Base-by-base conservation (phyloP, 1,140 invertebrate species). In the Lerema accius region DNA sequence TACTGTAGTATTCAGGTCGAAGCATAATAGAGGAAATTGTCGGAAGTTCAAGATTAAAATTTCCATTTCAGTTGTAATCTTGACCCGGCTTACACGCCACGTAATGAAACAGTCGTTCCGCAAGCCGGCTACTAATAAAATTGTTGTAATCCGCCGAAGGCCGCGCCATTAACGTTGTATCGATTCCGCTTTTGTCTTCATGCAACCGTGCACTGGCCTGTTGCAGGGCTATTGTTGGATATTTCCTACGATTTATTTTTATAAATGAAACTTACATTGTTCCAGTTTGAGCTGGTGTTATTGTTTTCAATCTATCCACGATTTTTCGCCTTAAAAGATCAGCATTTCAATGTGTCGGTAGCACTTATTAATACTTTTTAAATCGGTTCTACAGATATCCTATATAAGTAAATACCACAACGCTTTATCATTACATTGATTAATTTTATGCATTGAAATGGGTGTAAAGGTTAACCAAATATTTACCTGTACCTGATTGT, bases 91-190 rank as follows among this genome's bases (percentile, higher is more conserved):
- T 28, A 43, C 14, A 19, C 6, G 39, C 10, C 10, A 37, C 51
- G 39, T 56, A 32, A 45, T 56, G 53, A 56, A 56, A 56, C 40
- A 40, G 40, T 4, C 53, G 40, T 56, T 56, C 53, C 40, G 53
- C 53, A 45, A 56, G 7, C 15, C 37, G 11, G 51, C 51, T 32
- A n/a, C 23, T 56, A 58, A 53, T 53, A 53, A 35, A 32, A 46
- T 46, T 58, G 53, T 46, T 46, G 53, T 58, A 58, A 58, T 46
- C 40, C 53, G 28, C 10, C 26, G 42, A 58, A 58, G 53, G 53
- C 45, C 42, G 26, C 26, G 26, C 40, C 42, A 45, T 58, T 58
- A 58, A 58, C 45, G 40, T 45, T 58, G 53, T 58, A 58, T 58
- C 53, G 53, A 43, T 58, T 55, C 37, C 17, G 50, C 50, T 42